phyloP scores from a whole-genome alignment of 1,140 invertebrate genomes.

The Danaus melanippus region DNA sequence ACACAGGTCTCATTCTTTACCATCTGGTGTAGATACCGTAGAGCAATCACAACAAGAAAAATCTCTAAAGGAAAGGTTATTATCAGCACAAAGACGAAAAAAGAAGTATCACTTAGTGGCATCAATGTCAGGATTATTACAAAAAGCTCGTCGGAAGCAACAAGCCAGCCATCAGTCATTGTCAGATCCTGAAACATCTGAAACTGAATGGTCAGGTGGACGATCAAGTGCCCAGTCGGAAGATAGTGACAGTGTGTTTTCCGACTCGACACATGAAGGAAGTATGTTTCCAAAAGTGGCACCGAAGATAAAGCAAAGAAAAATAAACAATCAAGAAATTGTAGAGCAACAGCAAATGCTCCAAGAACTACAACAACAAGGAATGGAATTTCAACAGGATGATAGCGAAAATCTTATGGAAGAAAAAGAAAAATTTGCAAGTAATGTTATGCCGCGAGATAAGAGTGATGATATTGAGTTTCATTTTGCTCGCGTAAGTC shows the following conservation, averaged over 20 bases:
- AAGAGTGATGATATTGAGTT: constrained; percentile 67
- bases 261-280: constrained; percentile 75
- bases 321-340: constrained; percentile 65
- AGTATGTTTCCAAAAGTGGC: constrained; percentile 77
- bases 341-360: constrained; percentile 68
- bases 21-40: constrained; percentile 77
- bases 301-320: constrained; percentile 70
- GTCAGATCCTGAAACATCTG: constrained; percentile 85
- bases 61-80: constrained; percentile 61
- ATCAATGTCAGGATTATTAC: constrained; percentile 84
- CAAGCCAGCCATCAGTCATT: constrained; percentile 74
- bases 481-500: constrained; percentile 66
- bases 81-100: constrained; percentile 75
- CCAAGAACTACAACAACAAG: constrained; percentile 66
- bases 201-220: constrained; percentile 81
- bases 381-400: constrained; percentile 45
- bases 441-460: constrained; percentile 44
- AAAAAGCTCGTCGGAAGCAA: constrained; percentile 82
- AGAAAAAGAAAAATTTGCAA: constrained; percentile 49
- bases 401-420: constrained; percentile 47
- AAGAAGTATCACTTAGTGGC: constrained; percentile 85
- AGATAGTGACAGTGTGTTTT: constrained; percentile 81
- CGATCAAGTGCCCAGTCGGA: constrained; percentile 78
- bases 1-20: constrained; percentile 85
- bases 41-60: constrained; percentile 64